Conservation (phyloP, 2,888 invertebrate species). For the Trachelus stipa region DNA sequence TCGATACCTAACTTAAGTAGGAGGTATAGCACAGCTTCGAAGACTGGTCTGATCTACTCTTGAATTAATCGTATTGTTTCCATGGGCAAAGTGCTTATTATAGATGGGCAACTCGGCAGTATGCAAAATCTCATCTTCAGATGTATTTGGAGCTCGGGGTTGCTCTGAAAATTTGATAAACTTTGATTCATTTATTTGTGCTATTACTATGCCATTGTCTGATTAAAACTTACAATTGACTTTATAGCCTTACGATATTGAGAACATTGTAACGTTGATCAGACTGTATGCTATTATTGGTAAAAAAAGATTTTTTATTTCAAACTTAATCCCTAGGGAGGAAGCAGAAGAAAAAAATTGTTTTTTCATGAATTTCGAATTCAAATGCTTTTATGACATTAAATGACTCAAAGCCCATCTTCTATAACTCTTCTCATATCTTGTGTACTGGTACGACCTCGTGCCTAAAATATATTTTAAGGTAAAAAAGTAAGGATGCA, state of each 20-base stretch:
- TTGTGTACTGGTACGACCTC: not conserved
- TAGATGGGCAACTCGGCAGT: constrained; percentile 27
- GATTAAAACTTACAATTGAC: not conserved
- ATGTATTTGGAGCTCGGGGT: not conserved
- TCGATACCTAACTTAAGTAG: constrained; percentile 51
- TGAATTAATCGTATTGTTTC: constrained; percentile 65
- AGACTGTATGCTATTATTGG: not conserved
- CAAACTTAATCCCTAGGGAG: not conserved
- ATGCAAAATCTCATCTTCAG: not conserved
- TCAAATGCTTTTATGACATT: not conserved
- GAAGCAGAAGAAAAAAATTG: not conserved
- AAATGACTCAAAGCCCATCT: not conserved
- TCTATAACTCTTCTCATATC: not conserved
- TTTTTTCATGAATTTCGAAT: not conserved
- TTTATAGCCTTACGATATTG: not conserved
- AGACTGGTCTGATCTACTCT: constrained; percentile 43
- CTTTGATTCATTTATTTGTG: not conserved
- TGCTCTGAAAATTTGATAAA: not conserved
- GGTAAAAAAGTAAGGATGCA: not conserved
- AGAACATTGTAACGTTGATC: not conserved
- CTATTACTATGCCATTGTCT: not conserved
- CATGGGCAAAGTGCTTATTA: constrained; percentile 61
- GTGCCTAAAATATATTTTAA: not conserved
- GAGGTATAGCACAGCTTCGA: constrained; percentile 37
- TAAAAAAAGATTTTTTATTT: not conserved